Base-by-base conservation (phyloP, 2,113 vertebrate genomes). In the Corythaeola cristata region DNA sequence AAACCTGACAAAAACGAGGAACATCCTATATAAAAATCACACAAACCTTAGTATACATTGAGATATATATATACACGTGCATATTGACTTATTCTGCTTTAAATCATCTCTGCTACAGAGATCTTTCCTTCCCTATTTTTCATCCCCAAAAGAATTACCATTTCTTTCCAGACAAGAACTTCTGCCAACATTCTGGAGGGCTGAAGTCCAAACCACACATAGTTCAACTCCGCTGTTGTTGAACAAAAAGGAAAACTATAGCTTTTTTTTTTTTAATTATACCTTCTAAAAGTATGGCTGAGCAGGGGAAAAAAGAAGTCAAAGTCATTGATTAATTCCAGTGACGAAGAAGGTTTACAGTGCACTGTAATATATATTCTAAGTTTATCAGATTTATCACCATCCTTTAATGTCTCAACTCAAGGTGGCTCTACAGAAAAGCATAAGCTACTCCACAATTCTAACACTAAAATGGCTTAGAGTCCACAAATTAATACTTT, bases 161-260 rank as follows among this genome's bases (percentile, higher is more conserved):
- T 87, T 97, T 94, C 91, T 97, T 97, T 97, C 97, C 97, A 97
- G 94, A 96, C 96, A 52, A 75, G 87, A 89, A 85, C 60, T 79
- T 67, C 94, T 94, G 96, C 93, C 96, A 97, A 96, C 85, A 96
- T 85, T 94, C 93, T 89, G 56, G 67, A 95, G 77, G 97, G 94
- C 94, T 86, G 53, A 50, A 85, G 74, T 95, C 96, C 96, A 97
- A 97, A 93, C 91, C 94, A 96, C 93, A 90, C 85, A 96, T 83
- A 96, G 94, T 18, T 96, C 93, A 89, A 91, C 91, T 44, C 41
- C 41, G 41, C 41, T 44, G 41, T 44, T 44, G 67, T 10, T 89
- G 88, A 93, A 93, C 81, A 83, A 95, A 95, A 87, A 96, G 73
- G 85, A 94, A 94, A 97, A 96, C 89, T 92, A 64, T 17, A 62